Base-by-base conservation (phyloP, 2,888 invertebrate genomes). In the Alsophila aescularia region DNA sequence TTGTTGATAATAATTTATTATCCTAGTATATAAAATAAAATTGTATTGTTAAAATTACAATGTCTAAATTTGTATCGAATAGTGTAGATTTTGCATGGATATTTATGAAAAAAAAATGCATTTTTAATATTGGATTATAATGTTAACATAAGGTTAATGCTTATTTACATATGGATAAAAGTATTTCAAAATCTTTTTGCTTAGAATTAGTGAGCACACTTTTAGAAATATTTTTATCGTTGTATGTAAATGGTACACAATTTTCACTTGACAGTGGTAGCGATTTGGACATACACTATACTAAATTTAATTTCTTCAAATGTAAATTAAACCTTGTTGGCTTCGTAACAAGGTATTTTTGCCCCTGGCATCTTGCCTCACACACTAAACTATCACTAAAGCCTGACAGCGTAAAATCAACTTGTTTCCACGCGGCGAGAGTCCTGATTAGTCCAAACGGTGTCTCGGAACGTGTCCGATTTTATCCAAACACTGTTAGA, bases 41-140 rank as follows among this genome's bases (percentile, higher is more conserved):
- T 39, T 47, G 43, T 52, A 60, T 51, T 57, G 53, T 60, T 57
- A 27, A 55, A 45, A 43, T 39, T 39, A 21, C 15, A 52, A 54
- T 35, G 42, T 40, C 21, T 24, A 54, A 52, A 53, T 58, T 60
- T 60, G 49, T 62, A 62, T 60, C 48, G 52, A 60, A 54, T 64
- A 62, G 53, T 34, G 64, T 64, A 64, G 64, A 64, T 64, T 64
- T 64, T 64, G 62, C 64, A 64, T 64, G 59, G 51, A 59, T 53
- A 57, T 45, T 18, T 52, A 59, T 24, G 10, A 45, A 49, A 54
- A 12, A 44, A 43, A 39, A 51, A 41, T 52, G 50, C 45, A 36
- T 52, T 51, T 50, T 57, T 12, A 52, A 56, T 52, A 62, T 58
- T 53, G 43, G 45, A 41, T 47, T 43, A 43, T 43, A 29, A 39